A percentile compares a stretch with the other conserved stretches of the same genome.
Evolutionary conservation across 92 coral and sea anemone genomes (phyloP).

Genomic region (Zoanthus gigantus): DNA sequence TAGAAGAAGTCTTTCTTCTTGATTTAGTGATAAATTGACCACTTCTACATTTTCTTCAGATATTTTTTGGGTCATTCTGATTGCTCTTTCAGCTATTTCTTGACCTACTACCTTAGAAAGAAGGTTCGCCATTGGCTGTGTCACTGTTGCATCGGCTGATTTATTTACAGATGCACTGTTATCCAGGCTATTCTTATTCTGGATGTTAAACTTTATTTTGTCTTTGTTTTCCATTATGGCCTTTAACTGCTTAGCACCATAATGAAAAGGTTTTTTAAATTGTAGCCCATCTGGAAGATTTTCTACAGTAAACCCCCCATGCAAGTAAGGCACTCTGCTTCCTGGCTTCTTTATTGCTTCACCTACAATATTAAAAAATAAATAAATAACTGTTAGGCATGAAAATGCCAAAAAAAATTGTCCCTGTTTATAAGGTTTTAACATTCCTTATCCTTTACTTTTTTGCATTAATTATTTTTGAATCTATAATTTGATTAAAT

Average conservation of each 20-base stretch:
- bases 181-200: neutral
- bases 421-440: neutral
- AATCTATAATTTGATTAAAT: neutral
- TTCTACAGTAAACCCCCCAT: conserved; percentile 66
- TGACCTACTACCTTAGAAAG: conserved; percentile 52
- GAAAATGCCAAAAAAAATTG: neutral
- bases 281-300: conserved; percentile 68
- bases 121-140: conserved; percentile 18
- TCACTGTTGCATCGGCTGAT: neutral
- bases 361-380: conserved; percentile 28
- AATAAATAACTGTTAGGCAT: neutral
- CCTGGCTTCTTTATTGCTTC: conserved; percentile 67
- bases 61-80: conserved; percentile 50
- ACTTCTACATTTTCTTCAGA: conserved; percentile 67
- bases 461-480: neutral
- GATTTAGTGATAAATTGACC: conserved; percentile 39
- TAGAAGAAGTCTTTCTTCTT: conserved; percentile 59
- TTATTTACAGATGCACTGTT: neutral
- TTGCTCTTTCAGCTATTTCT: conserved; percentile 57
- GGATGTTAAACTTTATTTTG: conserved; percentile 54
- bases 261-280: conserved; percentile 67
- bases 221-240: conserved; percentile 66
- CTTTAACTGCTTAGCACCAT: conserved; percentile 67
- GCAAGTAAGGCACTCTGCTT: conserved; percentile 62
- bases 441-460: neutral